phyloP scores from a whole-genome alignment of 2,888 invertebrate genomes.

The Galerucella calmariensis region DNA sequence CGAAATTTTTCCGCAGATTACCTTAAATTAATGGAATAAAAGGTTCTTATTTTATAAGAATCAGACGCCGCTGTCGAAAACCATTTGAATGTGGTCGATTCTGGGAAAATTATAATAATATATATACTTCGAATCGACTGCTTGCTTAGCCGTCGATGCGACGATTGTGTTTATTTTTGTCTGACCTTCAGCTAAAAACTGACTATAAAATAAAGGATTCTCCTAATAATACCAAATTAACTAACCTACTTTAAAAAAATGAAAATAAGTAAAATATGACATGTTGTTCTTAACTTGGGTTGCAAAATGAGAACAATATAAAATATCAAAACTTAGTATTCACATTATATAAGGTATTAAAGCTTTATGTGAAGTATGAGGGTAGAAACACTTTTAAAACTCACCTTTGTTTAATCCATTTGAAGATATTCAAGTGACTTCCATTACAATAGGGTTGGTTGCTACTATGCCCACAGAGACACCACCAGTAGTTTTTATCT shows the following conservation, averaged over 20 bases:
- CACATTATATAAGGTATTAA: no score
- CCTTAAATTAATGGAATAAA: no score
- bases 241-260: no score
- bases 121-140: background rate
- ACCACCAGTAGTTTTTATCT: slow-evolving; percentile 4
- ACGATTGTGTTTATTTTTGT: background rate
- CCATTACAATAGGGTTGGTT: slow-evolving; percentile 6
- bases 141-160: background rate
- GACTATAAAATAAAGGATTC: no score
- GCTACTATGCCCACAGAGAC: background rate
- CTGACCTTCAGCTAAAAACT: background rate
- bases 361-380: no score
- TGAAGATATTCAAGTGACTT: slow-evolving; percentile 5
- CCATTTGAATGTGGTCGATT: background rate
- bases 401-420: slow-evolving; percentile 6
- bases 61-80: background rate
- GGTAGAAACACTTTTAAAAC: background rate
- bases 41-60: no score
- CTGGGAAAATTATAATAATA: background rate
- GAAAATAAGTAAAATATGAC: no score
- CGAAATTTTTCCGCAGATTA: no score
- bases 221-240: no score
- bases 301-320: no score
- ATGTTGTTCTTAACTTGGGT: no score
- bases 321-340: no score